Base-by-base conservation (phyloP, 2,797 vertebrate genomes). In the Myioborus miniatus region DNA sequence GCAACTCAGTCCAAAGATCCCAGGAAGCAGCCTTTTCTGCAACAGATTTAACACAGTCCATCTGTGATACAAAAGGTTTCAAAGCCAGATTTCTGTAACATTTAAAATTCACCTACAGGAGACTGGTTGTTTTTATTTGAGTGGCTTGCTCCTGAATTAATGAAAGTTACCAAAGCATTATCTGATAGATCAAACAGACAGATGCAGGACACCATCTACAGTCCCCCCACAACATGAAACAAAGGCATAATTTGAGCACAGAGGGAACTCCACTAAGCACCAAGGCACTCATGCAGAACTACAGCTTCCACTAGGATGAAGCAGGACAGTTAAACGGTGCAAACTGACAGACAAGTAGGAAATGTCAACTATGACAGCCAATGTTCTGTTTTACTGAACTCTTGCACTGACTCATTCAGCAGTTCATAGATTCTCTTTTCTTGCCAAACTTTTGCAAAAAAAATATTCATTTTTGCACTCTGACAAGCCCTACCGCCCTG, bases 211-310 rank as follows among this genome's bases (percentile, higher is more conserved):
- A 18, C 2, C 1, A 43, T 55, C 76, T 76, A 71, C 12, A 44
- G 88, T 34, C 64, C 12, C 4, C 29, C 70, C 67, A 23, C 56
- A 71, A 71, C 6, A 64, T 26, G 65, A 96, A 97, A 96, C 49
- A 55, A 64, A 96, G 95, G 97, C 79, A 93, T 63, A 90, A 98
- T 96, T 70, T 96, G 95, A 97, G 96, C 95, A 90, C 64, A 92
- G 76, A 82, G 86, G 65, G 63, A 92, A 62, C 71, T 95, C 55
- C 52, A 79, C 60, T 84, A 95, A 96, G 94, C 63, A 39, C 47
- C 29, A 34, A 69, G 82, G 74, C 23, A 87, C 62, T 95, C 94
- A 84, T 75, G 75, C 63, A 96, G 89, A 52, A 94, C 71, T 74
- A 87, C 83, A 70, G 75, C 71, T 93, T 94, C 76, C 79, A 75